Evolutionary conservation across 2,797 vertebrate genomes (phyloP), one percentile per base, ranked within the genome.

Genomic region (Cirrhinus molitorella): DNA sequence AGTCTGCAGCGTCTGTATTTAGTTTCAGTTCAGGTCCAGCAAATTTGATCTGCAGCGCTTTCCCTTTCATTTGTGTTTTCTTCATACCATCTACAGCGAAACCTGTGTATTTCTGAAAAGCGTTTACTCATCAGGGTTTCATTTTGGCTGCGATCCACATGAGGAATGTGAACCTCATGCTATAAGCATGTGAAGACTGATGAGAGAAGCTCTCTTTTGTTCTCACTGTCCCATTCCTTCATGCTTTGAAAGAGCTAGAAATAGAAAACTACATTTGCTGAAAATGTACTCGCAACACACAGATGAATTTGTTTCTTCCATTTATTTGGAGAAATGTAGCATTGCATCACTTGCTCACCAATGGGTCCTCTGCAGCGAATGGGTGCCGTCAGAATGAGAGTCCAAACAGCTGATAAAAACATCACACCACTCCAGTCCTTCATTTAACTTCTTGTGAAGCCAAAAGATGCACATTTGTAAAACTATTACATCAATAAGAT

Each of bases 121-220:
- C 23, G 13, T 45, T 84, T 51, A 16, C 49, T 80, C 45, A 51
- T 53, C 49, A 21, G 45, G 47, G 34, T 53, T 73, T 73, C 28
- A 4, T 51, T 19, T 53, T 55, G 49, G 71, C 71, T 10, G 2
- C 55, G 71, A 13, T 34, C 11, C 28, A 55, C 49, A 1, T 10
- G 19, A 53, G 47, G 45, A 73, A 73, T 53, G 45, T 3, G 10
- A 72, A 31, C 67, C 8, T 3, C 1, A 3, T 28, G 23, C 25
- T 72, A 5, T 49, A 16, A 25, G 45, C 23, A 28, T 49, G 9
- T 73, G 23, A 53, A 73, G 47, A 53, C 51, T 31, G 14, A 47
- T 68, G 21, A 70, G 8, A 1, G 65, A 11, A n/a, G n/a, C 5
- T 49, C 1, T 47, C 8, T 65, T 10, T 71, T 14, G 23, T 23